phyloP scores from a whole-genome alignment of 2,113 vertebrate species.

The Aegotheles bennettii region DNA sequence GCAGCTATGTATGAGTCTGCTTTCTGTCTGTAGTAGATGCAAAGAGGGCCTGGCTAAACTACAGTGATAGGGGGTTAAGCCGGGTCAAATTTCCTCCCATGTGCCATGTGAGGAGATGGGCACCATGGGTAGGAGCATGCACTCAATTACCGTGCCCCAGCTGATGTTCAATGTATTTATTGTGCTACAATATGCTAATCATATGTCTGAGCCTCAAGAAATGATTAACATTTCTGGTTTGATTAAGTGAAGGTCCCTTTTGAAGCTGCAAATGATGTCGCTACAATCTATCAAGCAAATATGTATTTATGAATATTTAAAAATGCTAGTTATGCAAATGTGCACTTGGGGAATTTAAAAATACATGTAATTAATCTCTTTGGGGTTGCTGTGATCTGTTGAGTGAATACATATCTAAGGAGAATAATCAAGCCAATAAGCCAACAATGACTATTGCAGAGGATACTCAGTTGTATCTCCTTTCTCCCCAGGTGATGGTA shows the following conservation, averaged over 20 bases:
- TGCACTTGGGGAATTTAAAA: conserved; percentile 64
- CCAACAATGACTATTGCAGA: not conserved
- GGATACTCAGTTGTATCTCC: not conserved
- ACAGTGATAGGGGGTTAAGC: not conserved
- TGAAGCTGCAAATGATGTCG: conserved; percentile 56
- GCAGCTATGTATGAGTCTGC: not conserved
- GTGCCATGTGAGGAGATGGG: too few relatives aligned
- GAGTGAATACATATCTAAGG: conserved; percentile 50
- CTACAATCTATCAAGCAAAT: conserved; percentile 64
- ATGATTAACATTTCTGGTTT: conserved; percentile 60
- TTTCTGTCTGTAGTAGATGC: conserved; percentile 4
- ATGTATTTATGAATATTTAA: conserved; percentile 67
- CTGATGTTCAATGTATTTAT: conserved; percentile 11
- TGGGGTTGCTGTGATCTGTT: conserved; percentile 55
- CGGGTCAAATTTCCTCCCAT: conserved; percentile 2
- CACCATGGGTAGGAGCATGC: not conserved
- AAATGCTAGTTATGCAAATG: conserved; percentile 67
- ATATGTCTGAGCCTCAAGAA: conserved; percentile 47
- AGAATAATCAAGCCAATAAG: conserved; percentile 52
- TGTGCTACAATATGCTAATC: conserved; percentile 51
- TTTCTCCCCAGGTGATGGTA: not conserved
- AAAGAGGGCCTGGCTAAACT: not conserved
- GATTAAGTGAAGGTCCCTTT: conserved; percentile 53
- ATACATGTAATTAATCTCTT: conserved; percentile 59
- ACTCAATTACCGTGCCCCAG: not conserved